These are phyloP conservation scores for Gorilla gorilla DNA, from an alignment of 2,113 vertebrate genomes.

Conservation along the genomic window DNA sequence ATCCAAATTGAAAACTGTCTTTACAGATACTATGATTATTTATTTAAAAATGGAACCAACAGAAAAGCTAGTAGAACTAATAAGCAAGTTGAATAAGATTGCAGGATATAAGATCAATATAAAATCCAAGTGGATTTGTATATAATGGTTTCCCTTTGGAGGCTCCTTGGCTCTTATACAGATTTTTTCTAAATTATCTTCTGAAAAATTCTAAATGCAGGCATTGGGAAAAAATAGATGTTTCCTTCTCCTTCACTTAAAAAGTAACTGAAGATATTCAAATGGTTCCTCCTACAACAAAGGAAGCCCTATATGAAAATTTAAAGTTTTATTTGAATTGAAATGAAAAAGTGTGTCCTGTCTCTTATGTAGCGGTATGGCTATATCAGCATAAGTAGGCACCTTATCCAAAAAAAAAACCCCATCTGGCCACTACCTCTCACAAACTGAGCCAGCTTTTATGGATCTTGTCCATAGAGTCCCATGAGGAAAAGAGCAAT, in stretches of 20 bases:
- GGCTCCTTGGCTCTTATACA: neutral
- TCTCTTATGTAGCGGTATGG: neutral
- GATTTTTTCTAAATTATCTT: neutral
- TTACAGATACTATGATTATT: neutral
- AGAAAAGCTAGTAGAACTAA: neutral
- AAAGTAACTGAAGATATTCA: neutral
- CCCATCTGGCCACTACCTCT: neutral
- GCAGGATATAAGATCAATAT: neutral
- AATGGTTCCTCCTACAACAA: neutral
- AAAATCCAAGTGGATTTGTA: fast-evolving
- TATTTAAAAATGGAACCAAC: neutral
- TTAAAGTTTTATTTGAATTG: neutral
- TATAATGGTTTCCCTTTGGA: neutral
- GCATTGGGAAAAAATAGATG: neutral
- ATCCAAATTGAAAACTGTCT: neutral
- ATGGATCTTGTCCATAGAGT: neutral
- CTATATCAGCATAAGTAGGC: too few relatives aligned
- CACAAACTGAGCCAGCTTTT: neutral
- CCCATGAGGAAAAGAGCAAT: fast-evolving
- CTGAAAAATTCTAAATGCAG: neutral
- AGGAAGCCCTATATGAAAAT: neutral
- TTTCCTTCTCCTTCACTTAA: neutral
- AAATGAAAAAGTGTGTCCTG: neutral
- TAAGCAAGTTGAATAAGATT: neutral
- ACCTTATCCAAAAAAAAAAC: neutral